Base-by-base conservation (phyloP, 2,888 invertebrate species). In the Apoda limacodes region DNA sequence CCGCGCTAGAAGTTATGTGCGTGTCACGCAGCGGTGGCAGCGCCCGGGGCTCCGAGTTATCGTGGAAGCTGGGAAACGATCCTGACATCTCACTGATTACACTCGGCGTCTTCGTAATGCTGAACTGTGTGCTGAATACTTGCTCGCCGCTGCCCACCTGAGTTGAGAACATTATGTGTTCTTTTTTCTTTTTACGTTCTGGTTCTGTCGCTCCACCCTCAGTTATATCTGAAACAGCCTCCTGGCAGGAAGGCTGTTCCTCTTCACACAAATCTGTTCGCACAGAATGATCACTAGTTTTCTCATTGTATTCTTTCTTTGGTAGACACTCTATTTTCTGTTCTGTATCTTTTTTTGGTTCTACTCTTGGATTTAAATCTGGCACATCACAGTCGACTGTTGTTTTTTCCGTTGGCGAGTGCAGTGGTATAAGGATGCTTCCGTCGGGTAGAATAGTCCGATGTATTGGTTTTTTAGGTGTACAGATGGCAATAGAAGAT, bases 121-220 rank as follows among this genome's bases (percentile, higher is more conserved):
- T 85, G 44, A 86, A 82, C 46, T 85, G 85, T 3, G 85, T 85
- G 46, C 85, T 84, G 55, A 89, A 89, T 25, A 88, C 80, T 60
- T 87, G 88, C 48, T 88, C 88, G 51, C 83, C 82, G 50, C 86
- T 88, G 15, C 88, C 88, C 24, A 89, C 70, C 42, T 86, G 83
- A 5, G 88, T 89, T 32, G 85, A 84, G 55, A 89, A 89, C 30
- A 87, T 72, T 25, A 88, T 63, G 25, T 86, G 72, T 39, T 74
- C 71, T 29, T 60, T 64, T 20, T 63, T 52, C 9, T 52, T 50
- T 35, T 10, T n/a, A 20, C 19, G 20, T 20, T 14, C 21, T 32
- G 21, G 32, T 29, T 37, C 39, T 26, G 20, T 43, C 43, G 28
- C 30, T 27, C 13, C 29, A 14, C 34, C 21, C 17, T 21, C 31